Conservation (phyloP, 1,140 invertebrate species). For the Scaptomyza hsui region DNA sequence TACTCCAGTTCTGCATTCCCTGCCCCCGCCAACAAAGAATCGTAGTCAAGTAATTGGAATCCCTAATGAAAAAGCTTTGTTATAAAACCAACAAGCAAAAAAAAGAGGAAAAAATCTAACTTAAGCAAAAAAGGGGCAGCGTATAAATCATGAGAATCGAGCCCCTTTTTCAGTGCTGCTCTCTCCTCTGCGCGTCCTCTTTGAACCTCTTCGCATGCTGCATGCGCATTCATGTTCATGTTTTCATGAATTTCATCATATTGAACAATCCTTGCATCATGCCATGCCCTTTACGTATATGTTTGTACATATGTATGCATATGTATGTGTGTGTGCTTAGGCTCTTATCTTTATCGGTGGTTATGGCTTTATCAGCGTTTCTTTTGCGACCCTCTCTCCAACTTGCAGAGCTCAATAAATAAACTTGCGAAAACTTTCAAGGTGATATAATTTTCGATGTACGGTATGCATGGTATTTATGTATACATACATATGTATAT, state of each 20-base stretch:
- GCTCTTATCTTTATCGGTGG: constrained; percentile 17
- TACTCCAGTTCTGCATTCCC: neutral
- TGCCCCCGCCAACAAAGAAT: constrained; percentile 18
- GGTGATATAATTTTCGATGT: neutral
- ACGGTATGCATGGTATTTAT: no score
- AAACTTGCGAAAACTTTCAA: neutral
- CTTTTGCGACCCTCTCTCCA: neutral
- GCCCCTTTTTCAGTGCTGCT: constrained; percentile 61
- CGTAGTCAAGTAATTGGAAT: constrained; percentile 61
- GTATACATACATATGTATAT: no score
- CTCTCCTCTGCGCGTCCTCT: constrained; percentile 12
- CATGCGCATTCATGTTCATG: constrained; percentile 70
- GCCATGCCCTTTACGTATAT: constrained; percentile 15
- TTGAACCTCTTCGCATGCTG: constrained; percentile 48
- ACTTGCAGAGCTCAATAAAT: neutral
- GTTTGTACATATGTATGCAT: neutral
- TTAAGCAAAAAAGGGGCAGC: constrained; percentile 34
- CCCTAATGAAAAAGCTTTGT: constrained; percentile 53
- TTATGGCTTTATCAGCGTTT: constrained; percentile 23
- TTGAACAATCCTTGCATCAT: constrained; percentile 62
- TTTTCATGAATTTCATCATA: constrained; percentile 71
- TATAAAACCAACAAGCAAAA: constrained; percentile 17
- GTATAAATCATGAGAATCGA: constrained; percentile 67
- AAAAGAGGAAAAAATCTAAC: constrained; percentile 41
- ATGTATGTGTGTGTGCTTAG: neutral